Base-by-base conservation (phyloP, 2,888 invertebrate genomes). In the Noctua janthe region DNA sequence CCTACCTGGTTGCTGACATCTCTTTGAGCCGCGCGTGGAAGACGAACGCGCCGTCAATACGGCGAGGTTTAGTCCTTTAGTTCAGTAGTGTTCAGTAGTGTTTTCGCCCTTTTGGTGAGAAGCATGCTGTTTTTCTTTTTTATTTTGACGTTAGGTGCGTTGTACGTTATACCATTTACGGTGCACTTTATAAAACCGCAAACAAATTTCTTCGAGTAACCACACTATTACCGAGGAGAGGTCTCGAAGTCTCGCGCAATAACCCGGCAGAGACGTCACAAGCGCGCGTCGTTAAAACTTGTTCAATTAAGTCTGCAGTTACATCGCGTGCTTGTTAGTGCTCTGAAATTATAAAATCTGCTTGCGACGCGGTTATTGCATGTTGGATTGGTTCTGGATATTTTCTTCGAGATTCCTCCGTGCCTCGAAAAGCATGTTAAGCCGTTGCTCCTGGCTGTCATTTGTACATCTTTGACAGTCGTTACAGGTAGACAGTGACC, bases 241-340 rank as follows among this genome's bases (percentile, higher is more conserved):
- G 23, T 29, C 59, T 54, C 39, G 11, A 84, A 78, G 69, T n/a
- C 51, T 23, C 35, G n/a, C 49, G 69, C 69, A 54, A 62, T 81
- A 83, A 70, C 62, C 79, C 54, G 11, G 11, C 62, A 10, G 23
- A 84, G 81, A 84, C 79, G 70, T 81, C 70, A 79, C 79, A 70
- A 69, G 51, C 47, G 15, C 10, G 62, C 79, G 80, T 91, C 89
- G 85, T 91, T 91, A 88, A 91, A 91, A 91, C 90, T 91, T 91
- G 82, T 81, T 85, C 91, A 91, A 90, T 91, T 91, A 81, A 72
- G 73, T 81, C 56, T 39, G 56, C 81, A 85, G 81, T 82, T 64
- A 81, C 81, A 69, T 70, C 29, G 78, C 47, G 71, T n/a, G 66
- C 56, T 81, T 84, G 84, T 78, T 84, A 84, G 62, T 49, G 15